phyloP scores from a whole-genome alignment of 1,140 invertebrate species.

The Paramacrobiotus metropolitanus region DNA sequence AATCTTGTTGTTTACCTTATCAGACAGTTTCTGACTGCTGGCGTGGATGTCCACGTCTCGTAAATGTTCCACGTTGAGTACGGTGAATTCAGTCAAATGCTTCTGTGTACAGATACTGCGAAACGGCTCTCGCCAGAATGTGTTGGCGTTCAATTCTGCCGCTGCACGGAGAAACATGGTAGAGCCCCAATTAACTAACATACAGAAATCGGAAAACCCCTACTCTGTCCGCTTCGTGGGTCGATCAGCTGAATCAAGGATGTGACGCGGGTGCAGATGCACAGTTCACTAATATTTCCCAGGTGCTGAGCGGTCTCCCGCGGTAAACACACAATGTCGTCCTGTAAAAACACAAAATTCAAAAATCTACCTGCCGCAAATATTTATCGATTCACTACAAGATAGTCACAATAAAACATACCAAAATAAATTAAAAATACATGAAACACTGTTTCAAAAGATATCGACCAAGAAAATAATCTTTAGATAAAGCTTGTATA shows the following conservation, averaged over 20 bases:
- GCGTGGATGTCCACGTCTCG: conserved; percentile 36
- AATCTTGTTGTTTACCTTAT: conserved; percentile 16
- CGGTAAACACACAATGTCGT: conserved; percentile 78
- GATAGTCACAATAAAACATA: too few species aligned
- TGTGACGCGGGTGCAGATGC: conserved; percentile 65
- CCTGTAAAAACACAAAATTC: conserved; percentile 16
- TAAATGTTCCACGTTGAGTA: conserved; percentile 78
- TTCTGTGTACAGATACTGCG: conserved; percentile 62
- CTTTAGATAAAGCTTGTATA: neutral
- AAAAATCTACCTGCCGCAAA: too few species aligned
- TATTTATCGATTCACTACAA: too few species aligned
- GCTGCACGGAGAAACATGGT: conserved; percentile 29
- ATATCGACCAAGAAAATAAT: neutral
- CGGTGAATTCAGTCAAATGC: conserved; percentile 69
- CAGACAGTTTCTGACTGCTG: conserved; percentile 14
- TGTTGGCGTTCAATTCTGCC: conserved; percentile 50
- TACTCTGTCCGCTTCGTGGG: conserved; percentile 65
- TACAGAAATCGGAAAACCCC: conserved; percentile 9
- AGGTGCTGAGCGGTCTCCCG: conserved; percentile 60
- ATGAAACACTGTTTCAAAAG: neutral
- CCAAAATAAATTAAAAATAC: conserved; percentile 6
- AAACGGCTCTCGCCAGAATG: conserved; percentile 70
- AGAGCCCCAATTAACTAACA: neutral
- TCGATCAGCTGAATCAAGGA: conserved; percentile 78
- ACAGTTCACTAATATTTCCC: conserved; percentile 74